Base-by-base conservation (phyloP, 2,797 vertebrate genomes). In the Gymnopithys bicolor region DNA sequence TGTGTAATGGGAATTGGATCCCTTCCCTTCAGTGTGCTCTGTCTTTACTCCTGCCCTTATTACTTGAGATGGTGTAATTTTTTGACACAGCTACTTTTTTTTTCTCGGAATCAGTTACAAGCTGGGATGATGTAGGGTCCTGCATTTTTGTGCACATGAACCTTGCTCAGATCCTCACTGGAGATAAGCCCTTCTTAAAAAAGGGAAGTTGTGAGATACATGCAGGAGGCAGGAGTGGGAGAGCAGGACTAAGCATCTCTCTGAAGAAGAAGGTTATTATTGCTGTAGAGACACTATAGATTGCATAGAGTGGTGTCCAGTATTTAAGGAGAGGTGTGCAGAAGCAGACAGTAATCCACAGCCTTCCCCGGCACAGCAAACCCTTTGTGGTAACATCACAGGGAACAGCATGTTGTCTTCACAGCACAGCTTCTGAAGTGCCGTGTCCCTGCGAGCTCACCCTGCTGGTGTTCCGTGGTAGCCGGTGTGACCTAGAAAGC, bases 381-480 rank as follows among this genome's bases (percentile, higher is more conserved):
- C 11, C 22, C 25, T 55, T 41, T 19, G 64, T 41, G 60, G 19
- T 27, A 17, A 22, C 3, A 13, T 41, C 53, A 13, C 3, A 10
- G 27, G n/a, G 28, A 82, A 10, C 19, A 2, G 0, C 5, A 3
- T 58, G 41, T 64, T 45, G 35, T 52, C 19, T 43, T 74, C 66
- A 5, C 25, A 2, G 4, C 15, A 19, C 13, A 10, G 67, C 68
- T 80, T 63, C 78, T 67, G 52, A 23, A 33, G 33, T 5, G 21
- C 18, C 0, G 0, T 13, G 24, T 60, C 32, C 43, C 67, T 43
- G 30, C 3, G 4, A 37, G 9, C 51, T 74, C 32, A 3, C 10
- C 1, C 59, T 55, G 39, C 58, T 27, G 41, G 22, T 30, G 7
- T 64, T 15, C 15, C 0, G 0, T 14, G 75, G 51, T 63, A 53